Percentiles rank a stretch among this genome's conserved stretches.
Evolutionary conservation across 2,888 invertebrate genomes (phyloP).

Genomic region (Cremastobaeus sp.): DNA sequence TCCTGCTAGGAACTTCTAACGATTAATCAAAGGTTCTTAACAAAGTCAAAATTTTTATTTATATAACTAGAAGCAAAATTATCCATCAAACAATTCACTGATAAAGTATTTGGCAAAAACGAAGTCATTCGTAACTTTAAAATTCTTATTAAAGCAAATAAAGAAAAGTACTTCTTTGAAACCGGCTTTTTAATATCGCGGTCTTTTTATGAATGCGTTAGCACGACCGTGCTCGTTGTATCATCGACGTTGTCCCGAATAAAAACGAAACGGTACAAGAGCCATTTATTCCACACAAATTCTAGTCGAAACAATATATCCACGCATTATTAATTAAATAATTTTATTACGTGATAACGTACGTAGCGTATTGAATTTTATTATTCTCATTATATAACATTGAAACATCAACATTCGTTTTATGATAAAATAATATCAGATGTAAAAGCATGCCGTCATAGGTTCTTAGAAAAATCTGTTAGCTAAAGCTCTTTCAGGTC

Average conservation of each 20-base stretch:
- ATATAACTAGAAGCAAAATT: conserved; percentile 17
- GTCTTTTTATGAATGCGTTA: conserved; percentile 54
- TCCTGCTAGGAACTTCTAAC: too few relatives aligned
- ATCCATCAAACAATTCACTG: conserved; percentile 7
- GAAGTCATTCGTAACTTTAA: conserved; percentile 43
- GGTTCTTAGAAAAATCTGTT: too few relatives aligned
- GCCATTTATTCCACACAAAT: conserved; percentile 76
- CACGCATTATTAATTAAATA: conserved; percentile 65
- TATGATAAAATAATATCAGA: conserved; percentile 28
- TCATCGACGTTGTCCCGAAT: conserved; percentile 59
- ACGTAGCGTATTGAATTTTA: conserved; percentile 63
- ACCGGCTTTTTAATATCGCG: conserved; percentile 58
- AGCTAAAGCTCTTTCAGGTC: too few relatives aligned
- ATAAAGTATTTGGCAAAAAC: conserved; percentile 5
- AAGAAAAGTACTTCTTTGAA: conserved; percentile 48
- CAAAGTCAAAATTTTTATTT: too few relatives aligned
- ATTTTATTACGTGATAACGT: conserved; percentile 61
- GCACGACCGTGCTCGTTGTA: conserved; percentile 46
- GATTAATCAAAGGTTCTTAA: too few relatives aligned
- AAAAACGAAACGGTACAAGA: conserved; percentile 71
- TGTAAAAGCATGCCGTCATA: too few relatives aligned
- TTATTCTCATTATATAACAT: conserved; percentile 63
- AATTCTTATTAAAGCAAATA: conserved; percentile 39
- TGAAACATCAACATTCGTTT: conserved; percentile 38
- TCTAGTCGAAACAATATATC: conserved; percentile 77